Conservation (phyloP, 2,113 vertebrate species). For the Cettia cetti region DNA sequence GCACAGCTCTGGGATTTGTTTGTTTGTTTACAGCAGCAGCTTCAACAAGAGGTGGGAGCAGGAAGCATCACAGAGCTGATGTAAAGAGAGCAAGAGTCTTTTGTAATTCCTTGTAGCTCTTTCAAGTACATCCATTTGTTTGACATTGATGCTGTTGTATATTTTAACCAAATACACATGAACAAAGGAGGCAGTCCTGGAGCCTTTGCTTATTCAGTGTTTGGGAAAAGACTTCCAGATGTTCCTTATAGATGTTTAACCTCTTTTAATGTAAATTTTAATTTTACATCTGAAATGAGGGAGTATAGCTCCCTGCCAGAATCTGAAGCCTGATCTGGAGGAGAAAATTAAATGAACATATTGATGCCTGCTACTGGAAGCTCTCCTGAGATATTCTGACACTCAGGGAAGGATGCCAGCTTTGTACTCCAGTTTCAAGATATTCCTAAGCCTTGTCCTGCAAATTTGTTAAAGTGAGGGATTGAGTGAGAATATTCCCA, state of each 20-base stretch:
- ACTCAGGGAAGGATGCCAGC: background rate
- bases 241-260: background rate
- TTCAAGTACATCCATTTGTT: conserved; percentile 24
- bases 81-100: conserved; percentile 18
- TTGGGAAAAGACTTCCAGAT: background rate
- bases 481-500: background rate
- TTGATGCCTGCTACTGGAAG: background rate
- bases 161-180: background rate
- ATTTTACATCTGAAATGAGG: background rate
- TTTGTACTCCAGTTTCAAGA: background rate
- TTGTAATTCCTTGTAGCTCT: conserved; percentile 51
- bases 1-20: background rate
- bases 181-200: background rate
- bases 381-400: background rate
- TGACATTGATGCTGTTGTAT: background rate
- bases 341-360: background rate
- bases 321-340: background rate
- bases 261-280: background rate
- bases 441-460: background rate
- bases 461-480: background rate
- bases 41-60: background rate
- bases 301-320: background rate
- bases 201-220: background rate
- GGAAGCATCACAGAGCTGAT: conserved; percentile 4
- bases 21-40: conserved; percentile 11